A percentile compares a stretch with the other conserved stretches of the same genome.
phyloP scores from a whole-genome alignment of 2,113 vertebrate species.

The Lepidothrix coronata region DNA sequence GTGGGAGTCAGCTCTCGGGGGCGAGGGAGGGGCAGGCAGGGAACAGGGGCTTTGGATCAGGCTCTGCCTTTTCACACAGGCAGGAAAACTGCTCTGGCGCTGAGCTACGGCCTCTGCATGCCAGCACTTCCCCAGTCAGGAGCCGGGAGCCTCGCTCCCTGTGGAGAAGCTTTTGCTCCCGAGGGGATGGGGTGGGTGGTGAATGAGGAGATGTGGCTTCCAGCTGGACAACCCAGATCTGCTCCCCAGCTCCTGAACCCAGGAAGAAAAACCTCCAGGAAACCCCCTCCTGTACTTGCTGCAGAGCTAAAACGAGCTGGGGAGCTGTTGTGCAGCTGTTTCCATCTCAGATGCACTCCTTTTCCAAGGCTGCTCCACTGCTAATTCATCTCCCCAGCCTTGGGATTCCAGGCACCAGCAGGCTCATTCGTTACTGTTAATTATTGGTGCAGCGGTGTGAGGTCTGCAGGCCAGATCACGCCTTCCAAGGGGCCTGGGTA shows the following conservation, averaged over 20 bases:
- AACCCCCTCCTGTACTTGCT: neutral
- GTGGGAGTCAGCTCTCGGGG: neutral
- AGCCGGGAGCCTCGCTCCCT: neutral
- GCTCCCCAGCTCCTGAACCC: neutral
- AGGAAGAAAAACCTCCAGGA: neutral
- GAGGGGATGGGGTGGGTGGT: neutral
- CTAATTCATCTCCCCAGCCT: neutral
- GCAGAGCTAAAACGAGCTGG: neutral
- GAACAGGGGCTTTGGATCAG: neutral
- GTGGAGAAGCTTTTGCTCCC: neutral
- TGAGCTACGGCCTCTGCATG: accelerated
- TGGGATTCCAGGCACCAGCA: neutral
- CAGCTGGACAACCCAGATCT: neutral
- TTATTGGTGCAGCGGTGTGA: accelerated
- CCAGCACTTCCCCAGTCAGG: neutral
- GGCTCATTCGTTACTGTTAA: neutral
- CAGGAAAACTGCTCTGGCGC: neutral
- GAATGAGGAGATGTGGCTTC: neutral
- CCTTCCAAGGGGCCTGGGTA: neutral
- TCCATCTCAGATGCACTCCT: neutral
- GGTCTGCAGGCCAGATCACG: neutral
- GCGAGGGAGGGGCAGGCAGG: neutral
- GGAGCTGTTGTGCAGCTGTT: neutral
- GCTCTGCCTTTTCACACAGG: neutral
- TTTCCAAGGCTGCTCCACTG: neutral